Evolutionary conservation across 2,888 invertebrate species (phyloP), one percentile per base, ranked within the genome.

Genomic region (Cataglyphis cursor): DNA sequence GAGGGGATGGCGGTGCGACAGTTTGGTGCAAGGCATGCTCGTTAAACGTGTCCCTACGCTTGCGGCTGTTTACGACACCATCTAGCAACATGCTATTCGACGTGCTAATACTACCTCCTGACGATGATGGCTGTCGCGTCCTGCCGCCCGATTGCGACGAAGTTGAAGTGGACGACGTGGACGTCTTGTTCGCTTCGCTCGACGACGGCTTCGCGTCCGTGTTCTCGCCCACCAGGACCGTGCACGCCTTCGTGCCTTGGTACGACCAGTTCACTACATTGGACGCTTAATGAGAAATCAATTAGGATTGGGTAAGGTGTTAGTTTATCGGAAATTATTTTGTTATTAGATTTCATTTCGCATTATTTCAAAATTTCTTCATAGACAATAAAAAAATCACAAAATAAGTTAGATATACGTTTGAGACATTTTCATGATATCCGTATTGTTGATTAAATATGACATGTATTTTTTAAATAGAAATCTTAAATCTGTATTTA

Each of bases 211-310:
- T 97, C 82, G 97, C 96, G 84, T 97, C 96, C 88, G 95, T 93
- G 92, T 97, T 97, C 94, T 97, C 98, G 91, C 97, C 97, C 91
- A 98, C 98, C 94, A 98, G 96, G 92, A 98, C 98, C 93, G 97
- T 97, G 96, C 98, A 98, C 85, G 97, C 97, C 95, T 97, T 97
- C 90, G 97, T 96, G 93, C 97, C 97, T 95, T 97, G 97, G 96
- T 97, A 97, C 95, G 98, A 97, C 97, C 97, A 98, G 95, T 97
- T 97, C 93, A 98, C 96, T 92, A 97, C 96, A 95, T 97, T 97
- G 92, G 97, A 97, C 89, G 97, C 98, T 68, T 68, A 70, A 80
- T 80, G 35, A 70, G 70, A 59, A 31, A 70, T 70, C 57, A 78
- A 78, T 78, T 68, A 70, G 38, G 12, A 57, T 62, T 62, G 78